A percentile compares a stretch with the other conserved stretches of the same genome.
These are phyloP conservation scores for Tridacna crocea DNA, from an alignment of 2,888 invertebrate genomes.

Conservation along the genomic window DNA sequence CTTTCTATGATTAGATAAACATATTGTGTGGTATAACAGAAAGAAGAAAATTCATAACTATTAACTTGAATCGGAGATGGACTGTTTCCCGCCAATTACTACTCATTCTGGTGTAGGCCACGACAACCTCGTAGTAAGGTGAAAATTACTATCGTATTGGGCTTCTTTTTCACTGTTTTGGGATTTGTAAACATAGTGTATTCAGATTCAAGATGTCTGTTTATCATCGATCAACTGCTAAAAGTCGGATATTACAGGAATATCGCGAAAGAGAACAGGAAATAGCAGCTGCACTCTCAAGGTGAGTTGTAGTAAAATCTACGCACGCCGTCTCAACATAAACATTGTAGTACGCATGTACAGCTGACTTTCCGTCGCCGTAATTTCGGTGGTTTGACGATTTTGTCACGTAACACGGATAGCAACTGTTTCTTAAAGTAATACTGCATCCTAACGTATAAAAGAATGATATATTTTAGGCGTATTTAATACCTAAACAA, in stretches of 20 bases:
- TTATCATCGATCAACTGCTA: slow-evolving; percentile 70
- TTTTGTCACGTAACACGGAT: slow-evolving; percentile 8
- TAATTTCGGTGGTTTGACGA: slow-evolving; percentile 5
- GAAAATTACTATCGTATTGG: slow-evolving; percentile 60
- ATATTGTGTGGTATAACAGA: neutral
- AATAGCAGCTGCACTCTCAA: slow-evolving; percentile 74
- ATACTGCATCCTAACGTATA: slow-evolving; percentile 48
- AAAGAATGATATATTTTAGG: neutral
- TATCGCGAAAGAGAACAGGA: slow-evolving; percentile 73
- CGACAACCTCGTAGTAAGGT: slow-evolving; percentile 74
- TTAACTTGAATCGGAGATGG: slow-evolving; percentile 77
- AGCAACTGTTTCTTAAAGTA: slow-evolving; percentile 15
- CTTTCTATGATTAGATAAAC: no score
- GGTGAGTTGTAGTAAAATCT: slow-evolving; percentile 79
- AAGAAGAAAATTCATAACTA: slow-evolving; percentile 15
- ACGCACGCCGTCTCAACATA: slow-evolving; percentile 78
- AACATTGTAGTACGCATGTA: slow-evolving; percentile 79
- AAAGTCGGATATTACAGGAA: slow-evolving; percentile 72
- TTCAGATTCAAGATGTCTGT: slow-evolving; percentile 66
- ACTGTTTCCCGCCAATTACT: slow-evolving; percentile 84
- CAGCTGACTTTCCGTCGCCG: slow-evolving; percentile 47
- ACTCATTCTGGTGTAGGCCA: slow-evolving; percentile 80
- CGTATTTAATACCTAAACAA: neutral
- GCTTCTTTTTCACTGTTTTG: slow-evolving; percentile 53
- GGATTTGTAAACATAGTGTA: slow-evolving; percentile 40